Evolutionary conservation across 1,140 invertebrate species (phyloP), one percentile per base, ranked within the genome.

Genomic region (Goniozus legneri): DNA sequence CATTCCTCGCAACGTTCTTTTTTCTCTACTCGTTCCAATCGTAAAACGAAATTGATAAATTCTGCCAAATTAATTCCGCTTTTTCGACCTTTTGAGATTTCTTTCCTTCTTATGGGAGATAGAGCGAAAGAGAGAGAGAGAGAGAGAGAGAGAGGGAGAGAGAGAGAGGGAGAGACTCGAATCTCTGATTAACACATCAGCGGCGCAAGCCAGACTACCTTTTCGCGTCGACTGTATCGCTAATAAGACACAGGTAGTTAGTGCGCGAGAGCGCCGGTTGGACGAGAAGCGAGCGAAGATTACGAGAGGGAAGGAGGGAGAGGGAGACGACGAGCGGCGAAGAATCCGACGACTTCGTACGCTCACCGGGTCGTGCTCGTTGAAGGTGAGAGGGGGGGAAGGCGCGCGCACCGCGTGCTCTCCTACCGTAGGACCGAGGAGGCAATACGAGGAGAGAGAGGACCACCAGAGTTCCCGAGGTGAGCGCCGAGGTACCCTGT

Each of bases 391-490:
- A 20, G 15, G 35, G 39, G 40, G 31, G 22, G 32, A 44, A 38
- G 15, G n/a, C 14, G n/a, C n/a, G n/a, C n/a, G n/a, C n/a, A n/a
- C n/a, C n/a, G n/a, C n/a, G n/a, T n/a, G n/a, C n/a, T n/a, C n/a
- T n/a, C n/a, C n/a, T n/a, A n/a, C n/a, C n/a, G n/a, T n/a, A n/a
- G n/a, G n/a, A n/a, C n/a, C n/a, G n/a, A n/a, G n/a, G n/a, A 45
- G 57, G 50, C 59, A 52, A 56, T 48, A 60, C 47, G 39, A 45
- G 34, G 31, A 44, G 42, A 20, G 47, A 45, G 57, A 54, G 68
- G 73, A 76, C 73, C 73, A 76, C 73, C 73, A 71, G 71, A 75
- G 73, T 68, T 71, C 62, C 52, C 67, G 73, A 75, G 72, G 69
- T 73, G 72, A 76, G 72, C 71, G 67, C 65, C 61, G 65, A n/a